Conservation (phyloP, 2,113 vertebrate species). For the Archilochus colubris region DNA sequence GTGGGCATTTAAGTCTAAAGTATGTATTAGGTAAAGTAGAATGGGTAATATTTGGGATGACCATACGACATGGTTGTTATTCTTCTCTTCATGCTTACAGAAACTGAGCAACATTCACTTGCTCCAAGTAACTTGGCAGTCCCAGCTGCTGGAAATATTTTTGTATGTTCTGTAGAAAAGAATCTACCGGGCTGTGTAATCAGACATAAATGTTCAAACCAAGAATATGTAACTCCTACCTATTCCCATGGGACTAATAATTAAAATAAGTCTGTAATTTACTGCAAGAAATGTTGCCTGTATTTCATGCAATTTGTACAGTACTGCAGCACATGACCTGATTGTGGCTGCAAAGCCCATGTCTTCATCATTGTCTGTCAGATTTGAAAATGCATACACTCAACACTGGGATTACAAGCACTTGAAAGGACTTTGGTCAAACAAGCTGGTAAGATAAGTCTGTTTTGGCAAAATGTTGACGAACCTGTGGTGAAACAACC, state of each 20-base stretch:
- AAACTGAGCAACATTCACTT: background rate
- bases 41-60: background rate
- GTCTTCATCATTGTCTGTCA: fast-evolving
- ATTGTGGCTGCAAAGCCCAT: background rate
- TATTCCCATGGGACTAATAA: constrained; percentile 9
- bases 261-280: background rate
- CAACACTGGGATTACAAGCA: background rate
- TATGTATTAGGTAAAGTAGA: constrained; percentile 2
- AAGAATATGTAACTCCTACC: background rate
- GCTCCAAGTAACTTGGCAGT: background rate
- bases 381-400: background rate
- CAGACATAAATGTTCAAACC: background rate
- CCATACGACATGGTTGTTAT: background rate
- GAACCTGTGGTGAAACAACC: background rate
- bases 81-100: background rate
- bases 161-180: background rate
- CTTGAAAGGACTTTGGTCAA: background rate
- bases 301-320: background rate
- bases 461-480: background rate
- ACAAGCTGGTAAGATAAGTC: background rate
- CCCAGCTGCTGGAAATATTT: background rate
- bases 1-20: background rate
- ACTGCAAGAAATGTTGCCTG: background rate
- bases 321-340: background rate
- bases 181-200: background rate